phyloP scores from a whole-genome alignment of 2,113 vertebrate genomes.

The Chloropsis cyanopogon region DNA sequence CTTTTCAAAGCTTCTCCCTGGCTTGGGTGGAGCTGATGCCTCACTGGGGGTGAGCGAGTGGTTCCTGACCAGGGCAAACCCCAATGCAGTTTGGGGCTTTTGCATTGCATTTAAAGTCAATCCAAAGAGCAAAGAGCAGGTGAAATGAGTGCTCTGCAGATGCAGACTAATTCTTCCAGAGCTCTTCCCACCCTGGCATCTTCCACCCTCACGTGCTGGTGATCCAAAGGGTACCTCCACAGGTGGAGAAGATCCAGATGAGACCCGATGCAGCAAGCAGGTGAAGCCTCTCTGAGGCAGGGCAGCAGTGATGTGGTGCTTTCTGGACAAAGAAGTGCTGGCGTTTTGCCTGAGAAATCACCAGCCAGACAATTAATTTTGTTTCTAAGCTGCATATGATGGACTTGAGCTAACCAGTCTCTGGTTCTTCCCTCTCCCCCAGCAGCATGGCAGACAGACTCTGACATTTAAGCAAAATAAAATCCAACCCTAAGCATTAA shows the following conservation, averaged over 20 bases:
- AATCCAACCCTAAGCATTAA: conserved; percentile 66
- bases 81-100: fast-evolving
- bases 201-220: not conserved
- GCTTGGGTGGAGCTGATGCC: not conserved
- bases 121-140: not conserved
- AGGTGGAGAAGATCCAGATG: not conserved
- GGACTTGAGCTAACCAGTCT: not conserved
- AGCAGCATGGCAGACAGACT: not conserved
- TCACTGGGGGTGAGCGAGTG: fast-evolving
- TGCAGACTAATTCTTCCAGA: not conserved
- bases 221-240: fast-evolving
- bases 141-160: not conserved
- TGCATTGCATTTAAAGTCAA: not conserved
- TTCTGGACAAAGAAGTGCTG: not conserved
- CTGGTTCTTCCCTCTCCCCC: not conserved
- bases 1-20: not conserved
- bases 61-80: not conserved
- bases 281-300: not conserved
- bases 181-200: not conserved
- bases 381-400: not conserved
- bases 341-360: not conserved
- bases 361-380: not conserved
- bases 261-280: fast-evolving
- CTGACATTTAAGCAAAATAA: conserved; percentile 48
- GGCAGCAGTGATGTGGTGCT: fast-evolving